A percentile compares a stretch with the other conserved stretches of the same genome.
These are phyloP conservation scores for Cephalopachus bancanus DNA, from an alignment of 2,797 vertebrate genomes.

Conservation along the genomic window DNA sequence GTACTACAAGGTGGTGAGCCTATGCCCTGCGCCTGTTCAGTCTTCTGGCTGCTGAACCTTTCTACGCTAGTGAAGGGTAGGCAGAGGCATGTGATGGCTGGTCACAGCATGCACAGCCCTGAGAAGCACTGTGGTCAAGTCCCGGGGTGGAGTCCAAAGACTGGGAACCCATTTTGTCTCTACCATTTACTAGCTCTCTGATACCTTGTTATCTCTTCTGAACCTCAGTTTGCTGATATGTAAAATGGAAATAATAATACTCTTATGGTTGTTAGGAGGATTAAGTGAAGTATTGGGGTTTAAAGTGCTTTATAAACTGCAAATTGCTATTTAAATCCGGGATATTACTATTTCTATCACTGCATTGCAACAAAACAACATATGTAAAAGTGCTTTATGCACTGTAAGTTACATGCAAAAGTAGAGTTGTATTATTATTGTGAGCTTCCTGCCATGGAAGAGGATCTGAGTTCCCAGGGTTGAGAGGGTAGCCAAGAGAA, in stretches of 20 bases:
- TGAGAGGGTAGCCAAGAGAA: neutral
- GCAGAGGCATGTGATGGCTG: fast-evolving
- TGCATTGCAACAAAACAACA: neutral
- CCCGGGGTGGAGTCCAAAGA: neutral
- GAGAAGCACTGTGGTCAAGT: neutral
- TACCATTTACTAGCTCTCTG: neutral
- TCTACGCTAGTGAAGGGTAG: neutral
- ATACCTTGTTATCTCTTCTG: neutral
- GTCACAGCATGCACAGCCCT: neutral
- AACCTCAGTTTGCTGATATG: slow-evolving; percentile 33
- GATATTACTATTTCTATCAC: neutral
- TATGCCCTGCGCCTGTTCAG: neutral
- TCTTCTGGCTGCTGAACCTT: neutral
- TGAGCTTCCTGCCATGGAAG: neutral
- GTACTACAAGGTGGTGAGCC: too few relatives aligned
- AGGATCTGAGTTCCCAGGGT: neutral
- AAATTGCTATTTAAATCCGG: slow-evolving; percentile 3
- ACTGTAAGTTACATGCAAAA: neutral
- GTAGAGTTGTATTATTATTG: neutral
- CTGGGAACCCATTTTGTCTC: neutral
- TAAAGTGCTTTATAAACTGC: neutral
- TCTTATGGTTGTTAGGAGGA: neutral
- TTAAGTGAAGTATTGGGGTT: neutral
- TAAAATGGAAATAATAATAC: neutral
- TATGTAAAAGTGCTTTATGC: neutral